Base-by-base conservation (phyloP, 2,797 vertebrate genomes). In the Siniperca obscura region DNA sequence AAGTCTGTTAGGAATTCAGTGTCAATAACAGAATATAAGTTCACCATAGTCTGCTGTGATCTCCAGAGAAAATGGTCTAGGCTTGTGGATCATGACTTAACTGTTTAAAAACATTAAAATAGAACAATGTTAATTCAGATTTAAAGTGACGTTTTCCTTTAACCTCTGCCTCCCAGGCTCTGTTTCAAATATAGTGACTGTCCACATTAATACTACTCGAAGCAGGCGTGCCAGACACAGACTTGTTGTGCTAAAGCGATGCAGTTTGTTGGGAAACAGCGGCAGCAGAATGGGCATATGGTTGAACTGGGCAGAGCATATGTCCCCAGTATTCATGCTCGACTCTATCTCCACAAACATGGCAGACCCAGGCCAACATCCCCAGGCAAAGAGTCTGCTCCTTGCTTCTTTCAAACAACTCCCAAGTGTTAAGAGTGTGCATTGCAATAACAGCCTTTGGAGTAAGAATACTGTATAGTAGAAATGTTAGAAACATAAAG, bases 281-380 rank as follows among this genome's bases (percentile, higher is more conserved):
- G 80, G 90, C 83, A 89, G 85, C 90, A 89, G 87, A 90, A 84
- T 30, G 86, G 90, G 80, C 93, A 92, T 95, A 93, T 94, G 94
- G 93, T 81, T 90, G 82, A 92, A 92, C 90, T 86, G 89, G 88
- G 92, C 83, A 87, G 81, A 93, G 82, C 92, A 93, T 94, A 93
- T 92, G 89, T 92, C 89, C 86, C 82, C 87, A 70, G 89, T 76
- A 86, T 92, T 89, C 90, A 89, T 85, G 87, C 86, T 93, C 52
- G 14, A 90, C 84, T 92, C 87, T 87, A 46, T 89, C 84, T 90
- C 76, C 60, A 81, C 90, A 89, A 92, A 92, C 76, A 88, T 77
- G 84, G 81, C 89, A 86, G 80, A 85, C 83, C 77, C 74, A 71
- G 90, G 90, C 91, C 89, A 92, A 93, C 86, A 81, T 87, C 92